These are phyloP conservation scores for Paramisgurnus dabryanus DNA, from an alignment of 2,113 vertebrate genomes.

Conservation along the genomic window DNA sequence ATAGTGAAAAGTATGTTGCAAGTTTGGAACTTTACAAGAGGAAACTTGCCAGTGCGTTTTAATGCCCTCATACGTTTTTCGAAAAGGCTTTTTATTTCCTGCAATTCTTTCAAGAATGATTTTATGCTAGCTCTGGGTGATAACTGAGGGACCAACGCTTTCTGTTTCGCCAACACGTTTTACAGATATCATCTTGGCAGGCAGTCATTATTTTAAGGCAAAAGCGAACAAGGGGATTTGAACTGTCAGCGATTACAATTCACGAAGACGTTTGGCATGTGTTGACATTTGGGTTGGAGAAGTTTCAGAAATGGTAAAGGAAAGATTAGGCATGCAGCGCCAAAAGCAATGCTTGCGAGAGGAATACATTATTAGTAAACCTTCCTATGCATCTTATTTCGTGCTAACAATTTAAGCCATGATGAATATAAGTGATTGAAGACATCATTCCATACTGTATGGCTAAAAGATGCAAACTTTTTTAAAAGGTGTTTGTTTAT, in stretches of 20 bases:
- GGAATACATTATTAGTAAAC: slow-evolving; percentile 2
- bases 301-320: not conserved
- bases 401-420: slow-evolving; percentile 10
- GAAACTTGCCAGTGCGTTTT: slow-evolving; percentile 12
- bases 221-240: slow-evolving; percentile 11
- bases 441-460: not conserved
- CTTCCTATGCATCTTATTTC: slow-evolving; percentile 21
- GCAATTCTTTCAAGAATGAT: not conserved
- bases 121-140: not conserved
- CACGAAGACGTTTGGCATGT: not conserved
- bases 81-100: not conserved
- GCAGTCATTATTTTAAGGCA: not conserved
- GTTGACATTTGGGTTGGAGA: not conserved
- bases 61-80: slow-evolving; percentile 24
- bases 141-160: not conserved
- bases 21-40: slow-evolving; percentile 33
- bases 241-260: slow-evolving; percentile 5
- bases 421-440: not conserved
- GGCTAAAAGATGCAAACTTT: not conserved
- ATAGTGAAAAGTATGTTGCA: slow-evolving; percentile 24
- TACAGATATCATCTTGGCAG: not conserved
- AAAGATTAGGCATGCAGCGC: not conserved
- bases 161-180: slow-evolving; percentile 9
- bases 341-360: not conserved
- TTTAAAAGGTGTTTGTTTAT: slow-evolving; percentile 1